A percentile compares a stretch with the other conserved stretches of the same genome.
Conservation (phyloP, 2,888 invertebrate species). For the Eristalinus aeneus region DNA sequence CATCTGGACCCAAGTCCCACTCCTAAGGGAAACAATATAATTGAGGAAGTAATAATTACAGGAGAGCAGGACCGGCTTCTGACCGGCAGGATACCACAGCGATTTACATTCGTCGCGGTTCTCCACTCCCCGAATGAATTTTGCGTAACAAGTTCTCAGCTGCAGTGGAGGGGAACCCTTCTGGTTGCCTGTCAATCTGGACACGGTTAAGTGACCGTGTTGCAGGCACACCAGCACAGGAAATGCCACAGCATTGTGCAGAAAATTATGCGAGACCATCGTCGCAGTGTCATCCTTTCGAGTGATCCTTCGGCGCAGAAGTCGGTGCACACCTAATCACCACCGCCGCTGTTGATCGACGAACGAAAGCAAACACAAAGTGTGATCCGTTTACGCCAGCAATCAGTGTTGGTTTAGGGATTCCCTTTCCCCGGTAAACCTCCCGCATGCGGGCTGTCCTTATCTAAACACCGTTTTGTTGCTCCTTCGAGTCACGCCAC, state of each 20-base stretch:
- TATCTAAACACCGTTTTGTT: conserved; percentile 36
- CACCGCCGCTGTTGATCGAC: conserved; percentile 2
- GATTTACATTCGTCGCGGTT: conserved; percentile 39
- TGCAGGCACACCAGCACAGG: conserved; percentile 38
- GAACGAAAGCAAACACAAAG: conserved; percentile 25
- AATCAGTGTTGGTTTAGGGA: conserved; percentile 44
- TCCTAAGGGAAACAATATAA: conserved; percentile 74
- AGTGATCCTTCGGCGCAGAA: not conserved
- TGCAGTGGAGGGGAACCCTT: no score
- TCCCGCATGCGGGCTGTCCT: not conserved
- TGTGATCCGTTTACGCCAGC: conserved; percentile 34
- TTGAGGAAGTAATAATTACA: conserved; percentile 80
- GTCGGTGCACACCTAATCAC: conserved; percentile 1
- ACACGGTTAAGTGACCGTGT: conserved; percentile 55
- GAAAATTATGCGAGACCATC: conserved; percentile 61
- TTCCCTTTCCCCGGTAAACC: not conserved
- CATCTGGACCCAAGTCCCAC: conserved; percentile 43
- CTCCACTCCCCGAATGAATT: not conserved
- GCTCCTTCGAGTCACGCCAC: not conserved
- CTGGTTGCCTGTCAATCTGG: conserved; percentile 24
- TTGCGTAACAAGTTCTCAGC: conserved; percentile 40
- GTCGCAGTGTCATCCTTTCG: conserved; percentile 29
- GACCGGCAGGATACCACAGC: conserved; percentile 50
- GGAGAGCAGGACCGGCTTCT: conserved; percentile 63
- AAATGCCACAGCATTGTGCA: conserved; percentile 56